phyloP scores from a whole-genome alignment of 2,113 vertebrate genomes.

The Scopus umbretta region DNA sequence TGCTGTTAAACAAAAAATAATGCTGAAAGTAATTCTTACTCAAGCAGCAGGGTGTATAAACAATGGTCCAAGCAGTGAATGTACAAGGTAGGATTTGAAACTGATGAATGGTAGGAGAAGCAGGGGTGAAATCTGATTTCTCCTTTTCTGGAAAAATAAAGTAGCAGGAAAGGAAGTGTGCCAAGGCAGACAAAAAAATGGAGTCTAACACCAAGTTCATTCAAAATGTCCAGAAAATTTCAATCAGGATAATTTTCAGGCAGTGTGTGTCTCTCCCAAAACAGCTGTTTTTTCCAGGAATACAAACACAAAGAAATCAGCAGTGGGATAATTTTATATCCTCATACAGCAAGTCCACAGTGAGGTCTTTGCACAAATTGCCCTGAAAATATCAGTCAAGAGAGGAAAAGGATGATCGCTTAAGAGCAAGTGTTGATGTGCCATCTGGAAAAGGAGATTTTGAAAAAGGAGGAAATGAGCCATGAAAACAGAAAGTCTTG shows the following conservation, averaged over 20 bases:
- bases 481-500: background rate
- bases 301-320: background rate
- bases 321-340: background rate
- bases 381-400: background rate
- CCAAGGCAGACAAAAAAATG: background rate
- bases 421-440: background rate
- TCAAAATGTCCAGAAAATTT: background rate
- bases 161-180: background rate
- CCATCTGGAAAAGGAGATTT: background rate
- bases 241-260: background rate
- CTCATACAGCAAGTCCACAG: background rate
- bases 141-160: background rate
- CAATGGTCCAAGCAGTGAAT: background rate
- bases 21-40: background rate
- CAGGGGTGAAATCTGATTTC: background rate
- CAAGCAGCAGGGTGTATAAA: background rate
- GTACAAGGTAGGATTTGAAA: background rate
- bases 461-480: background rate
- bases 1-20: background rate
- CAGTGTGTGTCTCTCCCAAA: background rate
- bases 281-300: background rate
- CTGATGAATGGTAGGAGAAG: background rate
- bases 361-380: background rate
- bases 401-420: background rate
- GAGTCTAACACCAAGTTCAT: background rate